Percentiles rank a stretch among this genome's conserved stretches.
Evolutionary conservation across 1,140 invertebrate genomes (phyloP).

Genomic region (Bombus waltoni): DNA sequence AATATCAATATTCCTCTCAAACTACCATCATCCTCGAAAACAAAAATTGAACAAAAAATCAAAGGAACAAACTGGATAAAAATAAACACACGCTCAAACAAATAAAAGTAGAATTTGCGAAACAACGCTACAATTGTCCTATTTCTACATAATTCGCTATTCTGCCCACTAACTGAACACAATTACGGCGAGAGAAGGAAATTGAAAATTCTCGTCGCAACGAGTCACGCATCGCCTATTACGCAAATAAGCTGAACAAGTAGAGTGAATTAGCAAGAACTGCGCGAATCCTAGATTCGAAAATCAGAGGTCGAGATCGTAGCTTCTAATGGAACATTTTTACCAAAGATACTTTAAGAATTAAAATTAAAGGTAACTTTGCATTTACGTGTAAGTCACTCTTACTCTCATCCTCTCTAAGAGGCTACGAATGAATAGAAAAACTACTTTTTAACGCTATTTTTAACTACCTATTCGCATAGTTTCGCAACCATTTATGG

Average conservation of each 20-base stretch:
- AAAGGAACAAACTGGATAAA: not conserved
- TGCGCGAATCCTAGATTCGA: not conserved
- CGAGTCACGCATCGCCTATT: not conserved
- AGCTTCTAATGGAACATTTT: not conserved
- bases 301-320: too few species aligned
- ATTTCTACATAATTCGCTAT: not conserved
- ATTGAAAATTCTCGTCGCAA: not conserved
- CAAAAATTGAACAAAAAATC: not conserved
- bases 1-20: not conserved
- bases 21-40: not conserved
- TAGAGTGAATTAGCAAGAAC: not conserved
- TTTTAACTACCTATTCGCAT: too few species aligned
- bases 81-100: not conserved
- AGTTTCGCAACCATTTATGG: too few species aligned
- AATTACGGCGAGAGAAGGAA: not conserved
- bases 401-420: too few species aligned
- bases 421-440: too few species aligned
- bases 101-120: not conserved
- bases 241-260: constrained; percentile 8
- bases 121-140: too few species aligned
- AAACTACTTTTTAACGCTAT: too few species aligned
- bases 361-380: too few species aligned
- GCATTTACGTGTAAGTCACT: too few species aligned
- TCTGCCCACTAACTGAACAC: not conserved
- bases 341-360: not conserved